Evolutionary conservation across 2,113 vertebrate genomes (phyloP).

Genomic region (Athene cunicularia): DNA sequence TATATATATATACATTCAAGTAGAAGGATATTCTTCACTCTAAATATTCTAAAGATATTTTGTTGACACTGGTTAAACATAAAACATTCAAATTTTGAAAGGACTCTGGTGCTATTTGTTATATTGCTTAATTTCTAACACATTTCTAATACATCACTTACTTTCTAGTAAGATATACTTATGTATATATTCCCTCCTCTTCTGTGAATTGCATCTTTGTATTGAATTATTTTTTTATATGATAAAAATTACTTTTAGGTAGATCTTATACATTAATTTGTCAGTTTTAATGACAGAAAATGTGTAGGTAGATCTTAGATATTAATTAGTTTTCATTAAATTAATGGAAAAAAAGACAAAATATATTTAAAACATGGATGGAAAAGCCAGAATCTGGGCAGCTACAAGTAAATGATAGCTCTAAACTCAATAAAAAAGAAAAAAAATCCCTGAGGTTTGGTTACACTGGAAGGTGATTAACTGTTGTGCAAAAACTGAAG

Average conservation of each 20-base stretch:
- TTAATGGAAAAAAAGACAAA: neutral
- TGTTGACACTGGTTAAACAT: neutral
- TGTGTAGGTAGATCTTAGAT: neutral
- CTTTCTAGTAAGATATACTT: neutral
- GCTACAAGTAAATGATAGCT: neutral
- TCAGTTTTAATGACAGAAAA: neutral
- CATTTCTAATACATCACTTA: neutral
- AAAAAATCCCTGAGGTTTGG: neutral
- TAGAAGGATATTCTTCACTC: neutral
- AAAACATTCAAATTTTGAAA: neutral
- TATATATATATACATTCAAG: neutral
- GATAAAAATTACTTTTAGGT: neutral
- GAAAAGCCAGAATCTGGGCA: neutral
- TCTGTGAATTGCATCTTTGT: neutral
- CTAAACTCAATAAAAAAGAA: neutral
- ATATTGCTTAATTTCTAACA: neutral
- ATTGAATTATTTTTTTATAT: neutral
- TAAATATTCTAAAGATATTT: neutral
- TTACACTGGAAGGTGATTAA: neutral
- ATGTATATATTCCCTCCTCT: neutral
- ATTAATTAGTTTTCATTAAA: neutral
- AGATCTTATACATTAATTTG: neutral
- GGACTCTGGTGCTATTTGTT: neutral
- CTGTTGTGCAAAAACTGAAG: neutral
- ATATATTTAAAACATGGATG: neutral